Conservation (phyloP, 2,797 vertebrate genomes). For the Acrossocheilus fasciatus region DNA sequence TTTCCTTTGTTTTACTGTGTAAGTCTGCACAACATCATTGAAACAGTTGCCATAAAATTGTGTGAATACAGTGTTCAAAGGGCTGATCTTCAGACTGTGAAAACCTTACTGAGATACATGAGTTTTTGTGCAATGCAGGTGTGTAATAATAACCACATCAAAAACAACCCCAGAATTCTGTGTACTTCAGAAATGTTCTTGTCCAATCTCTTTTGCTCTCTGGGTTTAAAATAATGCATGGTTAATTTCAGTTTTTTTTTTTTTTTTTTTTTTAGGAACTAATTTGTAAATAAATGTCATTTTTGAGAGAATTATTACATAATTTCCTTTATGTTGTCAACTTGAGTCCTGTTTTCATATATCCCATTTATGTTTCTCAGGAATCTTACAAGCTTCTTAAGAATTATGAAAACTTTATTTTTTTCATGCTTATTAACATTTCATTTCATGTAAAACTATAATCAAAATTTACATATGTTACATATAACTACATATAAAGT, state of each 20-base stretch:
- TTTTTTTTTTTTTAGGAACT: background rate
- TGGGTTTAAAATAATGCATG: background rate
- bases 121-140: background rate
- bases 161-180: background rate
- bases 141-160: background rate
- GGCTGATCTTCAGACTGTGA: conserved; percentile 2
- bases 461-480: conserved; percentile 4
- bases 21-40: background rate
- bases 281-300: conserved; percentile 12
- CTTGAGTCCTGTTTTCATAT: background rate
- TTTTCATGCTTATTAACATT: conserved; percentile 20
- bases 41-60: background rate
- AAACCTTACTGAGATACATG: background rate
- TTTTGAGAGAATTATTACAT: conserved; percentile 11
- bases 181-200: background rate
- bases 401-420: background rate
- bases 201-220: background rate
- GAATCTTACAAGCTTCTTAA: background rate
- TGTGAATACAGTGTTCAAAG: background rate
- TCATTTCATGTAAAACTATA: background rate
- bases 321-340: background rate
- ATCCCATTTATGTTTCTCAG: background rate
- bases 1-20: background rate
- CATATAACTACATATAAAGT: background rate
- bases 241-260: background rate